Evolutionary conservation across 2,113 vertebrate genomes (phyloP).

Genomic region (Myotis davidii): DNA sequence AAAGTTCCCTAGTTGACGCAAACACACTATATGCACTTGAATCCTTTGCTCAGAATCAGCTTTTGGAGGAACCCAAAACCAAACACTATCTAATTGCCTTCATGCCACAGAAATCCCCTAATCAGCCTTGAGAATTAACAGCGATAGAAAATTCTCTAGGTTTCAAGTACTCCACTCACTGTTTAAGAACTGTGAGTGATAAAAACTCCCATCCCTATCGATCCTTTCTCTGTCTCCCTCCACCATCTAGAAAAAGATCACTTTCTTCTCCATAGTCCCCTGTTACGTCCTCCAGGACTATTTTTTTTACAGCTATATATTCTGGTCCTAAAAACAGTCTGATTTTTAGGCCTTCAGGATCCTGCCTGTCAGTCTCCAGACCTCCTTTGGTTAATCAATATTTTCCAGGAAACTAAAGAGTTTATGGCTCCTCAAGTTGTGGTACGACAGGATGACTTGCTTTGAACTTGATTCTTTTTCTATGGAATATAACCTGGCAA

Average conservation of each 20-base stretch:
- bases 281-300: neutral
- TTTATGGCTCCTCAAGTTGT: neutral
- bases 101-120: neutral
- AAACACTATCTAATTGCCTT: neutral
- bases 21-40: neutral
- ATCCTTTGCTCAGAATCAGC: neutral
- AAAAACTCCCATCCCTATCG: neutral
- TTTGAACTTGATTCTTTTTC: neutral
- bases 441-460: neutral
- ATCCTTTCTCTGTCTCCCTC: neutral
- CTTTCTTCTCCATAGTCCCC: neutral
- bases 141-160: neutral
- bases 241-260: neutral
- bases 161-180: neutral
- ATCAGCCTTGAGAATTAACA: neutral
- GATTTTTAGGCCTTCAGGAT: neutral
- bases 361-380: neutral
- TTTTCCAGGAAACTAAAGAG: neutral
- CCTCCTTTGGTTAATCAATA: neutral
- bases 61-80: neutral
- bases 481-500: neutral
- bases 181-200: neutral
- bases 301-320: neutral
- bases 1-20: neutral
- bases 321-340: neutral